phyloP scores from a whole-genome alignment of 2,113 vertebrate genomes.

The Grantiella picta region DNA sequence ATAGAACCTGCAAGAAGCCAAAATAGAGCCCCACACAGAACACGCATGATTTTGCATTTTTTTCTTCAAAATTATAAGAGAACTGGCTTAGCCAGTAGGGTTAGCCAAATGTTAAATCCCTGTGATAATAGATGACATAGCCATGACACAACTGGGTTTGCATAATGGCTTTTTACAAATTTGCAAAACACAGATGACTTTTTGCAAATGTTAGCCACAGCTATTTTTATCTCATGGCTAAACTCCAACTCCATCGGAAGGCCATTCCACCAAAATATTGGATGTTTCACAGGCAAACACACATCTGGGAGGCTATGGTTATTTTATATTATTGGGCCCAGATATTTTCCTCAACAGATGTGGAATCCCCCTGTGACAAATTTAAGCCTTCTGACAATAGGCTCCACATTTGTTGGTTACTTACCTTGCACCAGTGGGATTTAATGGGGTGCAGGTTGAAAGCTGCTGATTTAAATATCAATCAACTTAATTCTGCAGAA shows the following conservation, averaged over 20 bases:
- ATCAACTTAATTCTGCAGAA: not conserved
- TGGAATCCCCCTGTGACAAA: not conserved
- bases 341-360: not conserved
- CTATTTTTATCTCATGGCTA: not conserved
- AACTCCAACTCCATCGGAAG: not conserved
- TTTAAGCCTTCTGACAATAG: not conserved
- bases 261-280: not conserved
- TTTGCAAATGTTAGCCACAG: not conserved
- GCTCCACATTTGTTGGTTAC: not conserved
- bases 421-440: not conserved
- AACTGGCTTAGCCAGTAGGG: not conserved
- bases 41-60: not conserved
- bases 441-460: not conserved
- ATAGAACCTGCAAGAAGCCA: not conserved
- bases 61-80: not conserved
- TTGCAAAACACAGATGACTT: not conserved
- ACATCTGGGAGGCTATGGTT: not conserved
- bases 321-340: not conserved
- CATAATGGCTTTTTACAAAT: not conserved
- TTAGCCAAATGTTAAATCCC: not conserved
- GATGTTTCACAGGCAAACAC: not conserved
- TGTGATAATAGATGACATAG: not conserved
- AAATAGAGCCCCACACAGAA: not conserved
- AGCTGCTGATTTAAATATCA: not conserved
- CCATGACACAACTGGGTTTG: not conserved